Conservation (phyloP, 2,888 invertebrate species). For the Brachycybe producta region DNA sequence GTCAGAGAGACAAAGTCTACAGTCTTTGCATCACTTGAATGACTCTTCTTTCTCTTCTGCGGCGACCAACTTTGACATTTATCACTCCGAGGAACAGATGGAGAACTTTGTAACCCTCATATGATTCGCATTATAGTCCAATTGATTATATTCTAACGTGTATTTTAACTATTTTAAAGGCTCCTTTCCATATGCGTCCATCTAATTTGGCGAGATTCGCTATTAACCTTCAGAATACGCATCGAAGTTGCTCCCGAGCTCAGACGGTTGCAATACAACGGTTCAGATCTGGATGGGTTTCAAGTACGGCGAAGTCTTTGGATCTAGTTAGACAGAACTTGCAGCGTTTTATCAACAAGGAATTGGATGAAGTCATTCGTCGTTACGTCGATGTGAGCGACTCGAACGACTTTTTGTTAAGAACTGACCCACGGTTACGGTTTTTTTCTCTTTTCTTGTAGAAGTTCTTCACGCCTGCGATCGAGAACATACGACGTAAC, state of each 20-base stretch:
- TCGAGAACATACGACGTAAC: slow-evolving; percentile 60
- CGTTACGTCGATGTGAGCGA: slow-evolving; percentile 56
- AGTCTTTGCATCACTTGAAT: no score
- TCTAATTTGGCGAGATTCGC: slow-evolving; percentile 55
- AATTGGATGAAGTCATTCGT: slow-evolving; percentile 60
- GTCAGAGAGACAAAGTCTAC: no score
- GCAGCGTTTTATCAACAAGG: slow-evolving; percentile 61
- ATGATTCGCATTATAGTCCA: no score
- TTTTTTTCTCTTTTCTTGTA: slow-evolving; percentile 36
- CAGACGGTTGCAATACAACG: slow-evolving; percentile 32
- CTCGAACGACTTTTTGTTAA: neutral
- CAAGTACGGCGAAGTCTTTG: slow-evolving; percentile 56
- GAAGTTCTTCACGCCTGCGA: slow-evolving; percentile 67
- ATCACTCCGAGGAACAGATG: no score
- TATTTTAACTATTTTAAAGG: no score
- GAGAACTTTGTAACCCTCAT: no score
- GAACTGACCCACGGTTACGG: slow-evolving; percentile 1
- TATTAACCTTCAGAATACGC: slow-evolving; percentile 27
- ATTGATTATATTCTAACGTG: no score
- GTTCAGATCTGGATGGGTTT: slow-evolving; percentile 33
- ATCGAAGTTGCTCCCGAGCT: slow-evolving; percentile 33
- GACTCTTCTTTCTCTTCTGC: slow-evolving; percentile 27
- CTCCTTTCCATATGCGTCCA: slow-evolving; percentile 53
- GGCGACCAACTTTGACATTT: no score
- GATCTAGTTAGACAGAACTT: slow-evolving; percentile 61